Base-by-base conservation (phyloP, 1,140 invertebrate species). In the Formica selysi region DNA sequence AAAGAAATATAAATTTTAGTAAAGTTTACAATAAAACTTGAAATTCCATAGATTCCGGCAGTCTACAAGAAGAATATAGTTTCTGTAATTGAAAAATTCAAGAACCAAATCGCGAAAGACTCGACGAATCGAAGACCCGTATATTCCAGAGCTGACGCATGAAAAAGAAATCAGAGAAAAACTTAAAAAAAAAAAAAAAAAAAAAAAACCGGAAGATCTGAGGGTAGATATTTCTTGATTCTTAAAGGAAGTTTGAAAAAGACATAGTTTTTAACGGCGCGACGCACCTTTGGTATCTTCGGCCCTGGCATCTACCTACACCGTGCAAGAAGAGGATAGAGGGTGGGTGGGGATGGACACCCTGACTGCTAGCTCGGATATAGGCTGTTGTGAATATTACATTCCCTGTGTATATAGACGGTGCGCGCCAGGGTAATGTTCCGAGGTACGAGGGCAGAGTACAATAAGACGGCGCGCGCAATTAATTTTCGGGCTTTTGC, bases 341-440 rank as follows among this genome's bases (percentile, higher is more conserved):
- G 64, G 81, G 36, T 83, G 78, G 83, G 85, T 85, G 87, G 87
- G 90, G 85, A 83, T 85, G 89, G 79, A 83, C 85, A 92, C 91
- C 88, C 91, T 91, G 91, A 90, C 92, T 89, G 89, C 86, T 85
- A 80, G 84, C 68, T 89, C 86, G 88, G 89, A 91, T 92, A 93
- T 91, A 91, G 92, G 90, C 92, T 94, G 93, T 94, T 94, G 93
- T 93, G 93, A 94, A 95, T 94, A 95, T 95, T 95, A 94, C 94
- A 95, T 94, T 94, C 93, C 91, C 91, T 76, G 92, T 93, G 87
- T 92, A 92, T 93, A 93, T 91, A 92, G 86, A 88, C 76, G 87
- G 88, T 87, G 88, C 87, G 89, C 85, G 90, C 88, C 88, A 83
- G 90, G 80, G 89, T 73, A 68, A 86, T 85, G 89, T 79, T 91